Evolutionary conservation across 2,113 vertebrate species (phyloP).

Genomic region (Eupsittula cactorum): DNA sequence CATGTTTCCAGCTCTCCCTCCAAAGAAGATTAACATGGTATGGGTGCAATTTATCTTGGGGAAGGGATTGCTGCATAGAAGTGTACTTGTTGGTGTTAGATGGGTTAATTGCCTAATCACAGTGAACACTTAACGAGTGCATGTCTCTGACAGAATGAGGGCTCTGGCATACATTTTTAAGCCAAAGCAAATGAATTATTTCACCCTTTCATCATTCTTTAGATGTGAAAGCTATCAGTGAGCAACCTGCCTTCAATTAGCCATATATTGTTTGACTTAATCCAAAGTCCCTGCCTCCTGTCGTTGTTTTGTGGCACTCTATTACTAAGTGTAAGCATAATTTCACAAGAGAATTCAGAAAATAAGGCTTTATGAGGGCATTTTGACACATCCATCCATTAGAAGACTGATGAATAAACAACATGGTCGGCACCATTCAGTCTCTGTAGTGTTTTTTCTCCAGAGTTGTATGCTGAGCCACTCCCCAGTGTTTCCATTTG

Average conservation of each 20-base stretch:
- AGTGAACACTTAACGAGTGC: neutral
- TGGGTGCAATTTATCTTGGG: slow-evolving; percentile 13
- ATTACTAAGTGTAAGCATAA: neutral
- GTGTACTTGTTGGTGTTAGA: neutral
- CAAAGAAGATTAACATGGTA: slow-evolving; percentile 2
- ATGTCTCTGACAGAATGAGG: slow-evolving; percentile 2
- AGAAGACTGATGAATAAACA: neutral
- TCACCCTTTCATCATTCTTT: neutral
- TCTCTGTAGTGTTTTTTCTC: slow-evolving; percentile 19
- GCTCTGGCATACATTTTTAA: slow-evolving; percentile 1
- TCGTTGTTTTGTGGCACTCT: neutral
- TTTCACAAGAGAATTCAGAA: neutral
- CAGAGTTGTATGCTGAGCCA: neutral
- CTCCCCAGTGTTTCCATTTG: neutral
- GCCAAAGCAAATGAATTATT: neutral
- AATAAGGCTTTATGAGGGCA: neutral
- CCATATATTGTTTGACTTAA: neutral
- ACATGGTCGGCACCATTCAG: neutral
- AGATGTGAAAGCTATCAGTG: neutral
- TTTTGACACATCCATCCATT: neutral
- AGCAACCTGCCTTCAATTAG: neutral
- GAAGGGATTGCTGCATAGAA: neutral
- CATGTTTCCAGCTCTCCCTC: neutral
- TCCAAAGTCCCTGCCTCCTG: neutral
- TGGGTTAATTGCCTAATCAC: slow-evolving; percentile 31